Base-by-base conservation (phyloP, 2,888 invertebrate genomes). In the Drosophila glabriapex region DNA sequence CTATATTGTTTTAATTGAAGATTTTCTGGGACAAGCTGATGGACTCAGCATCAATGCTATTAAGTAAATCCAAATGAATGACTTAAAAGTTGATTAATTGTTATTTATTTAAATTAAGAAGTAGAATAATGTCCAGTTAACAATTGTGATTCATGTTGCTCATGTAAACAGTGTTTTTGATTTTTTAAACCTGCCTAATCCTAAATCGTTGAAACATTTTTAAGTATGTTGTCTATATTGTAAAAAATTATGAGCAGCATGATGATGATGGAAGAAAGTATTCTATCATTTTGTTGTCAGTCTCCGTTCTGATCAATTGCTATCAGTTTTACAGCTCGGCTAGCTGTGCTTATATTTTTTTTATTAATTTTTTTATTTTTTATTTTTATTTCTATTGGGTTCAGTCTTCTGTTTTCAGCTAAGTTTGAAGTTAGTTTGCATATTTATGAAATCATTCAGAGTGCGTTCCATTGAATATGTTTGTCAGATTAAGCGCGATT, bases 361-460 rank as follows among this genome's bases (percentile, higher is more conserved):
- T 43, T 33, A 12, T 4, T 35, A 4, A 22, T 43, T 22, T 22
- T 22, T n/a, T 37, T 35, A 5, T 19, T 37, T 37, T 4, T 19
- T 41, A 4, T 41, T 41, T n/a, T 16, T 25, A 16, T 25, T 25
- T 46, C 22, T 9, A 22, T 16, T 14, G 25, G 22, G 43, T 14
- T 35, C n/a, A 49, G 31, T 39, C 29, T 22, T 14, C 28, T 46
- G 31, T 29, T 46, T 35, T 29, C 31, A 46, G 16, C 25, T 46
- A 31, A 55, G 54, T 39, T 43, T 49, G 53, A 50, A 31, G 25
- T 58, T 71, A 56, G 60, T 71, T 83, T 81, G 73, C 73, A 81
- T 82, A 82, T 83, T 83, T 78, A 82, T 78, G 67, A 73, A 71
- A 71, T 75, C 73, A 82, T 82, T 83, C 60, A 78, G 64, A 50